Base-by-base conservation (phyloP, 2,888 invertebrate genomes). In the Drosophila subsilvestris region DNA sequence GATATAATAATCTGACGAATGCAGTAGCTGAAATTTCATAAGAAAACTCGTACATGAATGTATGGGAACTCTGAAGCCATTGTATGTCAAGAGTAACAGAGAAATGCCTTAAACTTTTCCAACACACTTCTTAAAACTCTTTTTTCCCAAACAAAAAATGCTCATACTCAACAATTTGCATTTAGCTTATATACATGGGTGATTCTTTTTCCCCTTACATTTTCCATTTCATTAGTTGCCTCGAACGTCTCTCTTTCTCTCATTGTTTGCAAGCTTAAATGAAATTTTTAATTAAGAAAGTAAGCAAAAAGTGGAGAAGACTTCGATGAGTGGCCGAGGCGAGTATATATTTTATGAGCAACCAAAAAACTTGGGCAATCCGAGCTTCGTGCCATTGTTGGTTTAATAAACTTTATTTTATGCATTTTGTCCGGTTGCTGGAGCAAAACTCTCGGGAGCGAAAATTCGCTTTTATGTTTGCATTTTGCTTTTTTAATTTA, bases 211-310 rank as follows among this genome's bases (percentile, higher is more conserved):
- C 12, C 53, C 25, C 20, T 69, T 29, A 49, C 55, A 51, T 65
- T 72, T 80, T 85, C 49, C 76, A 74, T 69, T 78, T 82, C 83
- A 80, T 80, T 82, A 68, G 76, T 71, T 65, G 53, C 57, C 27
- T 48, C n/a, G 29, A 9, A 49, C 12, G 32, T 37, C 32, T 1
- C 79, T 55, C 79, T 70, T 73, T 71, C 75, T 70, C 17, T 63
- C 75, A 79, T 79, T 84, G 84, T 86, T 84, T 80, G 84, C 79
- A 53, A 7, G 69, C 63, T 44, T 27, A 27, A 77, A 74, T 57
- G 68, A 71, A 81, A 76, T 70, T 86, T 84, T 84, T 84, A 84
- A 83, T 83, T 84, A 83, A 81, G 78, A 79, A 78, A 79, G 76
- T 74, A 78, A 84, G 63, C 84, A 71, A 54, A 69, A 77, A 72